Conservation (phyloP, 2,797 vertebrate genomes). For the Galago senegalensis region DNA sequence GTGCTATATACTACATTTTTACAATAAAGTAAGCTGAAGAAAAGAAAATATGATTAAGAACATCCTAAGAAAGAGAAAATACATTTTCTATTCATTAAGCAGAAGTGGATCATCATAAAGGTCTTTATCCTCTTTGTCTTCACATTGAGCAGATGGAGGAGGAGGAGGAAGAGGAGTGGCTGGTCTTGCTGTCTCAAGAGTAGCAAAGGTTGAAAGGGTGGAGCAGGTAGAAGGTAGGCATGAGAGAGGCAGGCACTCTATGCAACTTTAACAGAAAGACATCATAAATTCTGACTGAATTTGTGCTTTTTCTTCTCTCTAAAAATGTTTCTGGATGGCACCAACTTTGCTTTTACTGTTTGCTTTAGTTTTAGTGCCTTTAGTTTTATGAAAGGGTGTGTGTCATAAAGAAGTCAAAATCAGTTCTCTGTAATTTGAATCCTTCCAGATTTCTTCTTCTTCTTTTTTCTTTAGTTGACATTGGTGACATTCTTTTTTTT, state of each 20-base stretch:
- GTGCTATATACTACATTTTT: not conserved
- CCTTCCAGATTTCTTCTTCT: not conserved
- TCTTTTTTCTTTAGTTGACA: too few relatives aligned
- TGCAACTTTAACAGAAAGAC: not conserved
- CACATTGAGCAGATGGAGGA: not conserved
- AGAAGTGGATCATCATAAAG: not conserved
- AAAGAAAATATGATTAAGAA: not conserved
- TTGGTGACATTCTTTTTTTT: too few relatives aligned
- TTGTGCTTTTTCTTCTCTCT: not conserved
- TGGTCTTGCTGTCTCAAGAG: not conserved
- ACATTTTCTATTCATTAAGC: not conserved
- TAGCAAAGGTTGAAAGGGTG: not conserved
- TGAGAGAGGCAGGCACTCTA: too few relatives aligned
- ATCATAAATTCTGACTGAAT: not conserved
- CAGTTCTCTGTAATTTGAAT: not conserved
- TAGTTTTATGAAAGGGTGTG: not conserved
- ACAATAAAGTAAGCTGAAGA: not conserved
- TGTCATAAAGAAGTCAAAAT: not conserved
- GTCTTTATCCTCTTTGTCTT: not conserved
- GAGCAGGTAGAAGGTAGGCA: too few relatives aligned
- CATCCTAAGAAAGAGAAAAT: not conserved
- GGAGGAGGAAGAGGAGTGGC: not conserved
- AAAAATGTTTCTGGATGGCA: not conserved
- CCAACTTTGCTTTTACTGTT: not conserved
- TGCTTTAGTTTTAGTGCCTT: not conserved